Conservation (phyloP, 2,113 vertebrate species). For the Ceratotherium simum region DNA sequence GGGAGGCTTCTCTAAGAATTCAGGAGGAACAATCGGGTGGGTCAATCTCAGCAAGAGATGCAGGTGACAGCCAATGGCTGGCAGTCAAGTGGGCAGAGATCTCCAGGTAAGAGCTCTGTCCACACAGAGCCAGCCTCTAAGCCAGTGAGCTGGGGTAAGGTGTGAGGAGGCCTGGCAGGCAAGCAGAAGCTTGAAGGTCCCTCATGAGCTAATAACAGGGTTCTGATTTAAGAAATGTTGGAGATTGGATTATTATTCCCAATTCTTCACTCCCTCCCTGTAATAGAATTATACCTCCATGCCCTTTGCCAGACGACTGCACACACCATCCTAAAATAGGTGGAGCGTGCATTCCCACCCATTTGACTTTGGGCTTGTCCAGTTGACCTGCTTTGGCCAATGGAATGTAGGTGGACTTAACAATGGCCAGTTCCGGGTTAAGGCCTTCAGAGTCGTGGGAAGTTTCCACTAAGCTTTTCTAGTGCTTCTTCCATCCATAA, state of each 20-base stretch:
- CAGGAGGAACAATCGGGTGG: not conserved
- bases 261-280: not conserved
- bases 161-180: not conserved
- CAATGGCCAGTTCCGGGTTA: not conserved
- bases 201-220: not conserved
- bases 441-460: not conserved
- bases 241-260: not conserved
- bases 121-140: not conserved
- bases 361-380: not conserved
- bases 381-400: constrained; percentile 15
- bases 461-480: not conserved
- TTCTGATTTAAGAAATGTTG: not conserved
- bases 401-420: not conserved
- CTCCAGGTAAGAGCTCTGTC: not conserved
- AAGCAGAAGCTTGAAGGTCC: not conserved
- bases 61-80: not conserved
- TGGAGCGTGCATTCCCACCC: not conserved
- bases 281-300: not conserved
- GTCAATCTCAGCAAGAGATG: not conserved
- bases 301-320: not conserved
- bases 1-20: not conserved
- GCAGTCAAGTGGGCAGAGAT: not conserved
- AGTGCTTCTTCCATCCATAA: not conserved
- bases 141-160: not conserved
- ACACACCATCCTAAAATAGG: not conserved